phyloP scores from a whole-genome alignment of 2,113 vertebrate genomes.

The Colius striatus region DNA sequence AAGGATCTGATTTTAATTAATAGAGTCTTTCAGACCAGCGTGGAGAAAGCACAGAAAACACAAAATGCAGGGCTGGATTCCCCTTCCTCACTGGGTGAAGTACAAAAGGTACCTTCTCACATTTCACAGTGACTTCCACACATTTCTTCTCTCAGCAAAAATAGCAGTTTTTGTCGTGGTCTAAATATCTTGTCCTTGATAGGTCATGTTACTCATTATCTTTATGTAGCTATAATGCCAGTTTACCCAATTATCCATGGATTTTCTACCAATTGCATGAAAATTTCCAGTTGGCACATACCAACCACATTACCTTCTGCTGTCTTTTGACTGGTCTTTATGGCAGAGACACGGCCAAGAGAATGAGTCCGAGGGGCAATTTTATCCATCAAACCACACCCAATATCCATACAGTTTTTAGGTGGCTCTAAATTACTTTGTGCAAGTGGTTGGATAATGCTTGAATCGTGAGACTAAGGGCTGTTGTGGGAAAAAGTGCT shows the following conservation, averaged over 20 bases:
- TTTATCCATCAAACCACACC: neutral
- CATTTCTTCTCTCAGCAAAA: neutral
- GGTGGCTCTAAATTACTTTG: neutral
- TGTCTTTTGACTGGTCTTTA: neutral
- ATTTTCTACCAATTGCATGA: neutral
- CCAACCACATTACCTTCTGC: neutral
- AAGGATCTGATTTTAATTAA: neutral
- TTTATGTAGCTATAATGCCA: neutral
- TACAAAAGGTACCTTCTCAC: neutral
- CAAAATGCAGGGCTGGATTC: neutral
- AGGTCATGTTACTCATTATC: neutral
- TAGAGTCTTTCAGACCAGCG: neutral
- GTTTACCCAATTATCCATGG: neutral
- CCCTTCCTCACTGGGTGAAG: neutral
- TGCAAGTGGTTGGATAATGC: neutral
- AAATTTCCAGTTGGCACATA: neutral
- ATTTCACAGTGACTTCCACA: neutral
- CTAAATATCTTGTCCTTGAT: neutral
- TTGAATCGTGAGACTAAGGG: neutral
- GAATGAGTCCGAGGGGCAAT: neutral
- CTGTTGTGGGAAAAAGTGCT: neutral
- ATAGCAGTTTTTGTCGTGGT: neutral
- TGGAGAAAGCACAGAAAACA: neutral
- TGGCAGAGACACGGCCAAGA: neutral
- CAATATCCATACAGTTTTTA: neutral